Evolutionary conservation across 2,888 invertebrate species (phyloP), one percentile per base, ranked within the genome.

Genomic region (Nomada fucata): DNA sequence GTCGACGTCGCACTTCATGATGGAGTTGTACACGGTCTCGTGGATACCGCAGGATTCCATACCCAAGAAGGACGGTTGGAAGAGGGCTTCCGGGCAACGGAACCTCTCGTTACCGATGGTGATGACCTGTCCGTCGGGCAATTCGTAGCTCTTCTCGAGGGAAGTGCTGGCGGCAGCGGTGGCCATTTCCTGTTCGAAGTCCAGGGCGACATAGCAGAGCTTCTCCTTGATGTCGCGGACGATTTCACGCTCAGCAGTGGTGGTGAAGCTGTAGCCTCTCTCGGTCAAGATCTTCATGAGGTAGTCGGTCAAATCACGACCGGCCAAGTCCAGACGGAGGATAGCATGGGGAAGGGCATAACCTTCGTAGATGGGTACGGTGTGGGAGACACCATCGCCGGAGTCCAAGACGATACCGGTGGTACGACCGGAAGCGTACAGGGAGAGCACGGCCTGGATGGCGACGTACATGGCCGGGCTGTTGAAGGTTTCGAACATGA

Each of bases 261-360:
- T 98, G 94, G 98, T 98, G 96, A 98, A 98, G 88, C 97, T 97
- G 96, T 98, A 98, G 92, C 98, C 98, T 94, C 98, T 96, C 95
- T 98, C 98, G 94, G 98, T 98, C 94, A 98, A 96, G 96, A 98
- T 98, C 96, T 98, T 98, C 98, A 98, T 98, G 95, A 98, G 96
- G 96, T 98, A 98, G 95, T 98, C 98, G 95, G 98, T 98, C 95
- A 98, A 96, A 95, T 98, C 98, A 93, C 98, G 97, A 93, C 98
- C 98, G 93, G 98, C 98, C 96, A 98, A 96, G 95, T 98, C 98
- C 95, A 98, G 95, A 96, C 98, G 98, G 94, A 98, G 97, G 96
- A 98, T 98, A 95, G 98, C 98, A 93, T 98, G 98, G 94, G 98
- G 98, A 90, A 98, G 96, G 89, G 98, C 96, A 90, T 96, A 97